Percentiles rank a stretch among this genome's conserved stretches.
phyloP scores from a whole-genome alignment of 2,888 invertebrate genomes.

The Dione vanillae region DNA sequence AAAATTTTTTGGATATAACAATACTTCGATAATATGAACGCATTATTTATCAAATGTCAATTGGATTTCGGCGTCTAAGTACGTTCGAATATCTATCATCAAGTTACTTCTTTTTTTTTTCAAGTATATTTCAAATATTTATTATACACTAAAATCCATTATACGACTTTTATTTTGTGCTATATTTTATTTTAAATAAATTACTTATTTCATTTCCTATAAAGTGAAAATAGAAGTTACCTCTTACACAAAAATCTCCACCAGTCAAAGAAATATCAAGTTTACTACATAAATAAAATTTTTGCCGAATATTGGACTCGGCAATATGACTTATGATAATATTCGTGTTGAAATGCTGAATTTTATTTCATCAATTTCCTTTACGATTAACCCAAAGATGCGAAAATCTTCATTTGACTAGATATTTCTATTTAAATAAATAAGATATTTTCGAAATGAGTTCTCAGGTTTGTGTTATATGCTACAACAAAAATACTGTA shows the following conservation, averaged over 20 bases:
- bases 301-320: not conserved
- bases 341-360: not conserved
- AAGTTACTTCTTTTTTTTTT: conserved; percentile 13
- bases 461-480: conserved; percentile 84
- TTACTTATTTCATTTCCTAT: not conserved
- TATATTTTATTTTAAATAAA: not conserved
- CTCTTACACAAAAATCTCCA: not conserved
- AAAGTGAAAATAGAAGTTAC: not conserved
- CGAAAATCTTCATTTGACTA: conserved; percentile 8
- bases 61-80: conserved; percentile 41
- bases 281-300: not conserved
- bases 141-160: not conserved
- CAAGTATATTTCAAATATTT: not conserved
- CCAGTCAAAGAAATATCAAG: not conserved
- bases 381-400: conserved; percentile 12
- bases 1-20: not conserved
- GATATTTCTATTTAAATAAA: not conserved
- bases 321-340: not conserved
- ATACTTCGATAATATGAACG: conserved; percentile 27
- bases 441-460: conserved; percentile 62
- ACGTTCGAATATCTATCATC: conserved; percentile 14
- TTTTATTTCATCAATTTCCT: not conserved
- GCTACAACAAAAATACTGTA: conserved; percentile 81
- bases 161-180: not conserved
- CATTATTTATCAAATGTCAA: conserved; percentile 38